Evolutionary conservation across 2,888 invertebrate species (phyloP), one percentile per base, ranked within the genome.

Genomic region (Himalopsyche anomala): DNA sequence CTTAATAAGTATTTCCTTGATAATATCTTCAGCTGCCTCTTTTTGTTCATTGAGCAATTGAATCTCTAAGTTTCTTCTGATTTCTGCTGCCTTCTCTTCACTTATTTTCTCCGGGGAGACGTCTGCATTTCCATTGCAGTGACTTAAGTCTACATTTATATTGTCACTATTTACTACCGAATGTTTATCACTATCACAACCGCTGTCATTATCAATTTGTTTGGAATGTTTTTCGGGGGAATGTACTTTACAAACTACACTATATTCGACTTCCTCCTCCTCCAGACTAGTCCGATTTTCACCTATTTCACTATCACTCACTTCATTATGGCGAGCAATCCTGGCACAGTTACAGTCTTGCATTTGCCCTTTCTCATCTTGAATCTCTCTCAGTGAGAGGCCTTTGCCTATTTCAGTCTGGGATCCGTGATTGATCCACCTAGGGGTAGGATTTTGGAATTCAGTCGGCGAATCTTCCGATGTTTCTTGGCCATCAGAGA

Each of bases 201-300:
- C 91, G 90, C 91, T 90, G 80, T 92, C 90, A 90, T 89, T 28
- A 91, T 92, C 92, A 88, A 88, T 88, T 88, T 88, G 87, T 88
- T 88, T 88, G 87, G 88, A 90, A 88, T 89, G 88, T 90, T 93
- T 93, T 11, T 91, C 91, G 88, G 93, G 94, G 85, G 93, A 94
- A 90, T 94, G 94, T 89, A 94, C 93, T 91, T 95, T 95, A 89
- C 94, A 94, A 89, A 94, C 94, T 91, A 95, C 94, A 92, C 95
- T 95, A 90, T 94, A 95, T 88, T 93, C 92, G 38, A 92, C 90
- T 84, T 88, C 86, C 28, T 89, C 87, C 38, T 89, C 91, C 36
- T 74, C 74, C 89, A 90, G 80, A 87, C 85, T 91, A 91, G 92
- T 92, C 91, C 92, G 91, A 83, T 89, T 89, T 55, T 89, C 89